Conservation (phyloP, 1,140 invertebrate genomes). For the Mamestra configurata region DNA sequence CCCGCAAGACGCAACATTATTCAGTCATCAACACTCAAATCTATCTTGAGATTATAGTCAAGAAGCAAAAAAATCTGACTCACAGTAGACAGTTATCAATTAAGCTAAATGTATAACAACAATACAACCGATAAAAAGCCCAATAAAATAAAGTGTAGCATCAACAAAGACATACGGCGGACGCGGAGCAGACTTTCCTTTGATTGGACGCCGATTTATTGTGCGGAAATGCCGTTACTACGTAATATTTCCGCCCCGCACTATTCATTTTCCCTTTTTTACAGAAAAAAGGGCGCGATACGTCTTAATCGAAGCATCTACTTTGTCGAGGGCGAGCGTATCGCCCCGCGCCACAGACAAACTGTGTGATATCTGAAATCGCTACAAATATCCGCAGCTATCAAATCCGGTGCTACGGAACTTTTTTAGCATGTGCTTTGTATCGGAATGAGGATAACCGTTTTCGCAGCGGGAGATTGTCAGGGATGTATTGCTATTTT, state of each 20-base stretch:
- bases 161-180: slow-evolving; percentile 83
- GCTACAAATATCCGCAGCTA: slow-evolving; percentile 35
- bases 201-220: slow-evolving; percentile 87
- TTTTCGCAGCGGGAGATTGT: slow-evolving; percentile 54
- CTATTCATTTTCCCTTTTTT: slow-evolving; percentile 87
- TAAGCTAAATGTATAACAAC: slow-evolving; percentile 69
- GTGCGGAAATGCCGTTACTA: slow-evolving; percentile 86
- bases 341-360: slow-evolving; percentile 3
- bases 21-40: not conserved
- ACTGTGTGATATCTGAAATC: not conserved
- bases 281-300: slow-evolving; percentile 86
- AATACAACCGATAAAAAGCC: slow-evolving; percentile 82
- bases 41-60: not conserved
- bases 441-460: slow-evolving; percentile 26
- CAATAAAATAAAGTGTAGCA: slow-evolving; percentile 87
- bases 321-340: slow-evolving; percentile 60
- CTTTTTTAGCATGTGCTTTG: slow-evolving; percentile 41
- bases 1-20: not conserved
- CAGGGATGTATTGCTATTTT: slow-evolving; percentile 27
- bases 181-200: slow-evolving; percentile 76
- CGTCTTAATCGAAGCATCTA: slow-evolving; percentile 80
- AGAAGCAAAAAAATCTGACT: slow-evolving; percentile 5
- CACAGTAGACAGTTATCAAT: slow-evolving; percentile 51
- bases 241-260: slow-evolving; percentile 85
- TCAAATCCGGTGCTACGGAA: slow-evolving; percentile 6